phyloP scores from a whole-genome alignment of 23 tunicate genomes.

The Trididemnum nubilum region DNA sequence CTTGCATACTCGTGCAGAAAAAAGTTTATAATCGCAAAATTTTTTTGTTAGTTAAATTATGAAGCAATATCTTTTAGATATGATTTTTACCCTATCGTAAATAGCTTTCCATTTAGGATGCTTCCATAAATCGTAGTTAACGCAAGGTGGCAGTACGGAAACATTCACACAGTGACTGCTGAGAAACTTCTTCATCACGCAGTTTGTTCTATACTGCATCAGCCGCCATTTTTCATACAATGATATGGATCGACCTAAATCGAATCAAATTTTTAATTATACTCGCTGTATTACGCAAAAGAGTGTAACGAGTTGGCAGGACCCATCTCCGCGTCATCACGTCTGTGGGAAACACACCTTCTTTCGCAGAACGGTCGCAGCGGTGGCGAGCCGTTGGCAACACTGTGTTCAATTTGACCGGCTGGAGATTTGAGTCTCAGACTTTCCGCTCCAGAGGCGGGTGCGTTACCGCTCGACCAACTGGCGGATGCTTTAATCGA shows the following conservation, averaged over 20 bases:
- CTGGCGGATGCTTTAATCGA: no score
- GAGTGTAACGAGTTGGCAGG: neutral
- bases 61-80: neutral
- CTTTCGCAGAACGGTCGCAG: neutral
- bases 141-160: conserved; percentile 99
- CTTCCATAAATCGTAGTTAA: conserved; percentile 95
- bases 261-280: neutral
- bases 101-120: conserved; percentile 88
- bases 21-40: no score
- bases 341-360: neutral
- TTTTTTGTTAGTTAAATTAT: no score
- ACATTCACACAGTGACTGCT: conserved; percentile 74
- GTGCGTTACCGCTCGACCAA: no score
- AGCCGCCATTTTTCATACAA: conserved; percentile 98
- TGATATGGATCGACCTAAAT: conserved; percentile 87
- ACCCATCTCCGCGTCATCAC: neutral
- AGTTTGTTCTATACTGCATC: conserved; percentile 96
- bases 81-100: conserved; percentile 63
- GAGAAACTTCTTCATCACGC: conserved; percentile 96
- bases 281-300: neutral
- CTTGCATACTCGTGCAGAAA: no score
- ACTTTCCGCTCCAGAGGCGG: no score
- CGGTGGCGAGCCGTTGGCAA: neutral
- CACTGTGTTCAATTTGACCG: neutral
- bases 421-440: no score